Base-by-base conservation (phyloP, 1,140 invertebrate genomes). In the Lepeophtheirus salmonis region DNA sequence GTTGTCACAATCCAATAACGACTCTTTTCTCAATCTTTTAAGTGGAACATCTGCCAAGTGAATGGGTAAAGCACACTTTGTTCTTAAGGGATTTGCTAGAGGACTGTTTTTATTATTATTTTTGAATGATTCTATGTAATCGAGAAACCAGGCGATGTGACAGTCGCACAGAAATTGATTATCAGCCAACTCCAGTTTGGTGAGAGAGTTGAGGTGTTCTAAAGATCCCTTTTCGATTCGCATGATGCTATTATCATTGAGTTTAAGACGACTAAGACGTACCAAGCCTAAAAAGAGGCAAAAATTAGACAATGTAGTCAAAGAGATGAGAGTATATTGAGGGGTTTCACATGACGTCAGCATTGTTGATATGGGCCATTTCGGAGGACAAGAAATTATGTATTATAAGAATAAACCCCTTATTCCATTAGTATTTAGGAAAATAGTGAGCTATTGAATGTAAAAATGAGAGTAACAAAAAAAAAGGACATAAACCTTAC, bases 91-190 rank as follows among this genome's bases (percentile, higher is more conserved):
- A 16, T 16, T 52, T 21, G n/a, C 4, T 16, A 18, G 50, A 16
- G 21, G 21, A 21, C 50, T 16, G 4, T 18, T 22, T 16, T 21
- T 10, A 12, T 22, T 21, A 6, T 52, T 21, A 4, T 16, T 16
- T 52, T 52, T 16, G 21, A 52, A 22, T 4, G n/a, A 16, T 13
- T 25, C 22, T 14, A 41, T n/a, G 20, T 25, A 57, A 16, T 30
- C 16, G 13, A 57, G 17, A 25, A 57, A 57, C 55, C 55, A 57
- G 2, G 22, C 16, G 24, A 57, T 25, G 26, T 57, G 22, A 57
- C 55, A 57, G 26, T 57, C 55, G 16, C 55, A 57, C 13, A 26
- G 21, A 4, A 57, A 18, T 4, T 21, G 55, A 41, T 57, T 57
- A 4, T 57, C 55, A 26, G 13, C 17, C 13, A 57, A 4, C 26